Conservation (phyloP, 1,140 invertebrate genomes). For the Brachionus manjavacas region DNA sequence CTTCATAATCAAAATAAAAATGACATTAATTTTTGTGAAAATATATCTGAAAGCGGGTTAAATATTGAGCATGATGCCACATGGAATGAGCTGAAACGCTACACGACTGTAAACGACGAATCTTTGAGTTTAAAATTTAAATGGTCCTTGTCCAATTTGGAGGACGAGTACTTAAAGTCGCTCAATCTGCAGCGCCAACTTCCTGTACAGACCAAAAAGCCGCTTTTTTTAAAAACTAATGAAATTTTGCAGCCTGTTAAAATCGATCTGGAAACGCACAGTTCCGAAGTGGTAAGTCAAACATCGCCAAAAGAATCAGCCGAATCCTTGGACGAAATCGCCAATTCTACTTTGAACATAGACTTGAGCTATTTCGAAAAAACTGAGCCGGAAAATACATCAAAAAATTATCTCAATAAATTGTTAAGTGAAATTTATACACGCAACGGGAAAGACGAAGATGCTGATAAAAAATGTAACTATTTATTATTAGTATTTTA, state of each 20-base stretch:
- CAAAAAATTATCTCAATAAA: conserved; percentile 20
- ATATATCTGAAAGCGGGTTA: not conserved
- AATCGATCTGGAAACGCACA: not conserved
- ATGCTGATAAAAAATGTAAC: conserved; percentile 31
- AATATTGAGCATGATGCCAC: not conserved
- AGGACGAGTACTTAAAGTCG: conserved; percentile 15
- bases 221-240: not conserved
- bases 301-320: not conserved
- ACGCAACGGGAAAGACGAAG: not conserved
- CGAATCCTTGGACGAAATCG: not conserved
- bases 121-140: conserved; percentile 26
- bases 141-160: not conserved
- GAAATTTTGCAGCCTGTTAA: not conserved
- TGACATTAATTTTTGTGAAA: conserved; percentile 1
- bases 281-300: not conserved
- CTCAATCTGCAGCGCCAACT: not conserved
- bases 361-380: conserved; percentile 3
- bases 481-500: not conserved
- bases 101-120: conserved; percentile 3
- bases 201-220: not conserved
- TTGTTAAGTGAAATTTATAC: conserved; percentile 12
- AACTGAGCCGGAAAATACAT: not conserved
- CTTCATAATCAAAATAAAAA: not conserved
- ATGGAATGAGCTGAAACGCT: not conserved
- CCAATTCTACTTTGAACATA: not conserved